These are phyloP conservation scores for Cephalopachus bancanus DNA, from an alignment of 2,797 vertebrate species.

Conservation along the genomic window DNA sequence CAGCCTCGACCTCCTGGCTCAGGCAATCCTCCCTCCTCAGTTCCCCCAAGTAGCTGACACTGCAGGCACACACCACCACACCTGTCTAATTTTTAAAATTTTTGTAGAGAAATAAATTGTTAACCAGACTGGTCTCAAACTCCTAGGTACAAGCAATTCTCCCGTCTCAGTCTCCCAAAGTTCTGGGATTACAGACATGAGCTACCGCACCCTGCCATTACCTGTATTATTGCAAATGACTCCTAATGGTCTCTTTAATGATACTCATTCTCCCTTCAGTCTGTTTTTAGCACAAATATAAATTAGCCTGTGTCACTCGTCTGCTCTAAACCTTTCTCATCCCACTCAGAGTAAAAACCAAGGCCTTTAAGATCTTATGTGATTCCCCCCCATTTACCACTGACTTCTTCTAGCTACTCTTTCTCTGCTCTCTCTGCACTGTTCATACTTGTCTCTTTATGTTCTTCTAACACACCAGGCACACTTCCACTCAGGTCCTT, in stretches of 20 bases:
- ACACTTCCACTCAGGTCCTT: background rate
- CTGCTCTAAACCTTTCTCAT: background rate
- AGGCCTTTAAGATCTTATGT: background rate
- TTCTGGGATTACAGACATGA: too few relatives aligned
- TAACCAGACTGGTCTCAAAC: too few relatives aligned
- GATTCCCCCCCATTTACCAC: background rate
- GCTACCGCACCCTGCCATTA: background rate
- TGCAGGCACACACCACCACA: too few relatives aligned
- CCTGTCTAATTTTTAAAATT: too few relatives aligned
- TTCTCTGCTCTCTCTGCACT: background rate
- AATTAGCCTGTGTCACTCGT: background rate
- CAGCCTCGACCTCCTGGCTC: too few relatives aligned
- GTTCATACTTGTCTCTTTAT: background rate
- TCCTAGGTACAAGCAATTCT: too few relatives aligned
- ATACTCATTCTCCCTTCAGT: background rate
- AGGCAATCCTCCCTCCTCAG: too few relatives aligned
- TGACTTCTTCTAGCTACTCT: background rate
- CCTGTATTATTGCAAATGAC: background rate
- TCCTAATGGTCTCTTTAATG: background rate
- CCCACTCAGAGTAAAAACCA: background rate
- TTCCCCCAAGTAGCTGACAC: too few relatives aligned
- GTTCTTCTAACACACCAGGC: background rate
- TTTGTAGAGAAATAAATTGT: too few relatives aligned
- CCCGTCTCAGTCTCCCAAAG: too few relatives aligned
- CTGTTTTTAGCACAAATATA: constrained; percentile 5